These are phyloP conservation scores for Tupiocoris notatus DNA, from an alignment of 2,888 invertebrate genomes.

Conservation along the genomic window DNA sequence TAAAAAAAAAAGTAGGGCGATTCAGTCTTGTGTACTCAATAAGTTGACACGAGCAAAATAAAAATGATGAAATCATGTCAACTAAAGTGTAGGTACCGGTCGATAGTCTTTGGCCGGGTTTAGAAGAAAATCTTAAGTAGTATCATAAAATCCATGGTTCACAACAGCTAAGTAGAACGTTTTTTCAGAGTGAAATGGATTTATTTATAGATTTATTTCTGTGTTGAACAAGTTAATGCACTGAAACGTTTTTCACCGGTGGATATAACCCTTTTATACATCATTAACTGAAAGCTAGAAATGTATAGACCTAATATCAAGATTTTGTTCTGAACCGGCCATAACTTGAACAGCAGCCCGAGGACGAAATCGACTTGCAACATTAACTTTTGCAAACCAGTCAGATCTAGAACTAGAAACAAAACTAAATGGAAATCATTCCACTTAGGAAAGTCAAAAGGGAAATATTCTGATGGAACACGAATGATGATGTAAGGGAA, in stretches of 20 bases:
- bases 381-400: not conserved
- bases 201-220: not conserved
- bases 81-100: not conserved
- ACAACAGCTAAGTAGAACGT: not conserved
- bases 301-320: too few relatives aligned
- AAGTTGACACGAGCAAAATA: not conserved
- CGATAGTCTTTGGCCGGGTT: not conserved
- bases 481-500: too few relatives aligned
- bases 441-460: too few relatives aligned
- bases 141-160: not conserved
- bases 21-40: constrained; percentile 24
- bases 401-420: constrained; percentile 1
- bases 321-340: too few relatives aligned
- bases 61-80: not conserved
- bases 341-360: not conserved
- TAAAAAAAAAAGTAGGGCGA: not conserved
- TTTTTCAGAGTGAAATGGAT: not conserved
- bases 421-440: not conserved
- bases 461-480: too few relatives aligned
- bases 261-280: too few relatives aligned
- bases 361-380: not conserved
- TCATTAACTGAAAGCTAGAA: too few relatives aligned
- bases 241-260: too few relatives aligned
- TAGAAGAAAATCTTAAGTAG: too few relatives aligned
- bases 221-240: too few relatives aligned